Evolutionary conservation across 2,113 vertebrate genomes (phyloP).

Genomic region (Reinhardtius hippoglossoides): DNA sequence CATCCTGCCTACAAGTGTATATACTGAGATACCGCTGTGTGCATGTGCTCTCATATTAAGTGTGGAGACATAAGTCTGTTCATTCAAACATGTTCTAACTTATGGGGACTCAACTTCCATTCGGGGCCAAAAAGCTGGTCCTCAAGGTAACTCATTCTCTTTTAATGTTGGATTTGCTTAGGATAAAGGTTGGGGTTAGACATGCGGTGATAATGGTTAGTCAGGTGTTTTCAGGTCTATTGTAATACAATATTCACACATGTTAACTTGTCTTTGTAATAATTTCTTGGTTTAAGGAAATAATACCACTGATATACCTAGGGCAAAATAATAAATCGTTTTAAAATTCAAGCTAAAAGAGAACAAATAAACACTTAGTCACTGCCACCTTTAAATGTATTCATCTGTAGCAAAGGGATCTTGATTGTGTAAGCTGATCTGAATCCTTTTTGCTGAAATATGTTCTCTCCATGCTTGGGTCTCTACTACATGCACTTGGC

Average conservation of each 20-base stretch:
- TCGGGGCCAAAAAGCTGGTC: background rate
- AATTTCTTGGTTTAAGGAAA: too few relatives aligned
- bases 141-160: background rate
- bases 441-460: background rate
- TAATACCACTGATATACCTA: too few relatives aligned
- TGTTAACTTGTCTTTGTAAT: background rate
- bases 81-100: background rate
- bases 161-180: background rate
- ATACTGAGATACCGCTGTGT: conserved; percentile 1
- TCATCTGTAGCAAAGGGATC: background rate
- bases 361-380: too few relatives aligned
- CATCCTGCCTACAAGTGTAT: conserved; percentile 6
- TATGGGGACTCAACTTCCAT: background rate
- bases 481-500: background rate
- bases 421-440: background rate
- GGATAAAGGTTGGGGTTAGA: background rate
- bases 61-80: background rate
- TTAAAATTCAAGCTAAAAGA: too few relatives aligned
- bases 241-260: background rate
- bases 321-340: too few relatives aligned
- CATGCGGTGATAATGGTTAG: background rate
- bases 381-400: background rate
- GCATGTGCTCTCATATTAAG: background rate
- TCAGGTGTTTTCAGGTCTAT: background rate
- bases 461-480: background rate